phyloP scores from a whole-genome alignment of 1,140 invertebrate genomes.

The Drosophila funebris region DNA sequence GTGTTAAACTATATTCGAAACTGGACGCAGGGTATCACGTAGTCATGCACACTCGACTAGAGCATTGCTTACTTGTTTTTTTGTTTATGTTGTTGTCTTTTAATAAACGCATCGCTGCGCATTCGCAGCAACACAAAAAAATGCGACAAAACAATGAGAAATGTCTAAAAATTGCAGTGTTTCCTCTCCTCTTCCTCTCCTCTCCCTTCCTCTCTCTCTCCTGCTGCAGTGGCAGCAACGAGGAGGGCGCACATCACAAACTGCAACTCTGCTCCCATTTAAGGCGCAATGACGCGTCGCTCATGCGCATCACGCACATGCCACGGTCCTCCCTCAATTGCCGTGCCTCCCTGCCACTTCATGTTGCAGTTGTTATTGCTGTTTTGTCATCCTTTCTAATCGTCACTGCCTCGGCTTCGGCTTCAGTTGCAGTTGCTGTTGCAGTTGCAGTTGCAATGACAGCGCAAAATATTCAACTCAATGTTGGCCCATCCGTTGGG shows the following conservation, averaged over 20 bases:
- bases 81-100: conserved; percentile 38
- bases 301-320: conserved; percentile 80
- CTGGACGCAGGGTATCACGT: no score
- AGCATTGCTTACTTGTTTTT: neutral
- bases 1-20: no score
- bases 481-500: conserved; percentile 56
- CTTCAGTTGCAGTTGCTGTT: neutral
- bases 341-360: neutral
- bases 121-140: conserved; percentile 47
- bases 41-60: neutral
- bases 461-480: conserved; percentile 36
- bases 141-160: conserved; percentile 62
- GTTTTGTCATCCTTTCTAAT: conserved; percentile 62
- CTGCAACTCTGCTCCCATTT: conserved; percentile 68
- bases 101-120: conserved; percentile 80
- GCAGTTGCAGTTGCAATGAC: conserved; percentile 26
- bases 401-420: conserved; percentile 25
- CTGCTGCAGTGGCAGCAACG: conserved; percentile 13
- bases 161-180: conserved; percentile 73
- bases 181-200: neutral
- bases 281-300: conserved; percentile 77
- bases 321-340: conserved; percentile 9
- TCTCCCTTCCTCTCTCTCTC: neutral
- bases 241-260: conserved; percentile 48
- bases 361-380: neutral